These are phyloP conservation scores for Uropsilus gracilis DNA, from an alignment of 2,113 vertebrate genomes.

Conservation along the genomic window DNA sequence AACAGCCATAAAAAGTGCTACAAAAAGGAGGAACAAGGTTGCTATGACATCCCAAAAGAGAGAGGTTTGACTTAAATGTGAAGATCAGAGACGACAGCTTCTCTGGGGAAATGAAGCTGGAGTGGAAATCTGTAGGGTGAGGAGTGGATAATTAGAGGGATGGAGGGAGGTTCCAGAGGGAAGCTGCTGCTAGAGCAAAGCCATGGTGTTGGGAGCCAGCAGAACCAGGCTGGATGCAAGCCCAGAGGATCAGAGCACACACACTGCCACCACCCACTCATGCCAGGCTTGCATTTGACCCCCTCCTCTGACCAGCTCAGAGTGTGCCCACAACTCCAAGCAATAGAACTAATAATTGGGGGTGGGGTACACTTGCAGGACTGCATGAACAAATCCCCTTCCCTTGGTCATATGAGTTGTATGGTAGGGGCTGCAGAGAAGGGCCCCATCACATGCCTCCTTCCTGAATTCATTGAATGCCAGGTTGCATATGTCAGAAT, in stretches of 20 bases:
- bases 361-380: slow-evolving; percentile 44
- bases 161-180: rapidly evolving
- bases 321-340: neutral
- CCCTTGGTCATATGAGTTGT: no score
- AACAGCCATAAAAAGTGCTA: neutral
- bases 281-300: neutral
- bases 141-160: neutral
- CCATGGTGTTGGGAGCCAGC: rapidly evolving
- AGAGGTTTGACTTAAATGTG: neutral
- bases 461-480: slow-evolving; percentile 61
- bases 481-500: slow-evolving; percentile 2
- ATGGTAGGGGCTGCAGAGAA: no score
- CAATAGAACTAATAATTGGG: neutral
- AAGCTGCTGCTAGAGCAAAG: neutral
- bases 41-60: neutral
- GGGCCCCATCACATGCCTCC: neutral
- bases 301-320: neutral
- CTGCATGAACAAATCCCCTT: neutral
- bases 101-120: neutral
- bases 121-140: neutral
- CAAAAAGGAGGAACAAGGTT: neutral
- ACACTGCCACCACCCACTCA: neutral
- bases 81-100: neutral
- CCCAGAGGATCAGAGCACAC: rapidly evolving
- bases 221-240: neutral